These are phyloP conservation scores for Charanyca ferruginea DNA, from an alignment of 2,888 invertebrate species.

Conservation along the genomic window DNA sequence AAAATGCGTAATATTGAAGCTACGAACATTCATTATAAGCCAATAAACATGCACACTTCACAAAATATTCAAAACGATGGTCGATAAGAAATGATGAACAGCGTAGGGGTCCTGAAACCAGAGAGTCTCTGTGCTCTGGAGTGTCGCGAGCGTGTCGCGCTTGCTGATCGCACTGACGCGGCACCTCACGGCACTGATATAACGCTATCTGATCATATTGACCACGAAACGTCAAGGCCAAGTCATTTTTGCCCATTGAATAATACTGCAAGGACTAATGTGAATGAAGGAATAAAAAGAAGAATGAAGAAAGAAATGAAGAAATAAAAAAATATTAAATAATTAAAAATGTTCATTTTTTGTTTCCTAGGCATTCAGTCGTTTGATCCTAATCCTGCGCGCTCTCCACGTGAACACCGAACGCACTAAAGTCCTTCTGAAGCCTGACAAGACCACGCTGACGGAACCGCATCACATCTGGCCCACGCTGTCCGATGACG, in stretches of 20 bases:
- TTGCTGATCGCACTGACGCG: slow-evolving; percentile 75
- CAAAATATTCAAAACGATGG: too few species aligned
- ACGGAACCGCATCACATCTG: slow-evolving; percentile 99
- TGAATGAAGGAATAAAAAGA: too few species aligned
- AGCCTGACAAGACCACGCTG: slow-evolving; percentile 99
- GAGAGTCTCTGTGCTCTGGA: slow-evolving; percentile 85
- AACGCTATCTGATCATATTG: slow-evolving; percentile 82
- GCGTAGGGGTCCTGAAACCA: slow-evolving; percentile 91
- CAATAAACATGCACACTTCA: background rate
- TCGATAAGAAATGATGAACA: slow-evolving; percentile 79
- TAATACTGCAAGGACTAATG: too few species aligned
- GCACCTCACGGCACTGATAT: slow-evolving; percentile 70
- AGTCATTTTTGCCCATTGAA: background rate
- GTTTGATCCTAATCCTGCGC: slow-evolving; percentile 98
- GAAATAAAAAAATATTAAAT: too few species aligned
- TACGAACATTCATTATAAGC: too few species aligned
- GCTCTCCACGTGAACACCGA: slow-evolving; percentile 99
- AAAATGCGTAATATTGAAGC: too few species aligned
- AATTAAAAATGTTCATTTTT: too few species aligned
- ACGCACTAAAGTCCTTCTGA: slow-evolving; percentile 99
- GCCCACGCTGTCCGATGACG: slow-evolving; percentile 99
- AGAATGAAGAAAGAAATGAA: too few species aligned
- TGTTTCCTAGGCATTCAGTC: slow-evolving; percentile 95
- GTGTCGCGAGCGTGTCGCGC: slow-evolving; percentile 64
- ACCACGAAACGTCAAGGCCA: background rate